A percentile compares a stretch with the other conserved stretches of the same genome.
These are phyloP conservation scores for Rhinichthys klamathensis DNA, from an alignment of 2,113 vertebrate genomes.

Conservation along the genomic window DNA sequence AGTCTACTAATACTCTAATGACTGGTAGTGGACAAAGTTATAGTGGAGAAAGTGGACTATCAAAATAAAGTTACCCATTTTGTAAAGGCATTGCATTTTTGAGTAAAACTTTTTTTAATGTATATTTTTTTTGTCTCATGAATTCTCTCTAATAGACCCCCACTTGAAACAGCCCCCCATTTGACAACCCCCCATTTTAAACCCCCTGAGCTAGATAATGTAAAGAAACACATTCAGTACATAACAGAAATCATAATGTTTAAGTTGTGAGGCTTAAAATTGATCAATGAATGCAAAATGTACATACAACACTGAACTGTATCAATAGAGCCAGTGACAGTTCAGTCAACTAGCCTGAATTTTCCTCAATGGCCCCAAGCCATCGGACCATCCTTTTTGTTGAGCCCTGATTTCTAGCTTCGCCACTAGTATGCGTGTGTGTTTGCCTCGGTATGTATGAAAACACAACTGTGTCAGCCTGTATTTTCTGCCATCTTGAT, in stretches of 20 bases:
- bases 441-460: not conserved
- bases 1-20: no score
- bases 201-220: not conserved
- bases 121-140: not conserved
- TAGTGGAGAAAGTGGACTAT: no score
- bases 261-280: no score
- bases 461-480: not conserved
- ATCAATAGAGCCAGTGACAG: not conserved
- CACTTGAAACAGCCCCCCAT: not conserved
- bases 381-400: not conserved
- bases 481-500: conserved; percentile 12
- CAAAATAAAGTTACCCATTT: not conserved
- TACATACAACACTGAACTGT: not conserved
- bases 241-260: not conserved
- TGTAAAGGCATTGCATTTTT: not conserved
- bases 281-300: no score
- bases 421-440: not conserved
- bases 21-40: no score
- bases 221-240: not conserved
- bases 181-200: not conserved
- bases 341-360: not conserved
- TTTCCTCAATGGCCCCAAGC: not conserved
- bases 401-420: not conserved
- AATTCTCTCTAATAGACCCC: not conserved
- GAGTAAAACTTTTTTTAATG: not conserved